Conservation (phyloP, 2,888 invertebrate species). For the Thyatira batis region DNA sequence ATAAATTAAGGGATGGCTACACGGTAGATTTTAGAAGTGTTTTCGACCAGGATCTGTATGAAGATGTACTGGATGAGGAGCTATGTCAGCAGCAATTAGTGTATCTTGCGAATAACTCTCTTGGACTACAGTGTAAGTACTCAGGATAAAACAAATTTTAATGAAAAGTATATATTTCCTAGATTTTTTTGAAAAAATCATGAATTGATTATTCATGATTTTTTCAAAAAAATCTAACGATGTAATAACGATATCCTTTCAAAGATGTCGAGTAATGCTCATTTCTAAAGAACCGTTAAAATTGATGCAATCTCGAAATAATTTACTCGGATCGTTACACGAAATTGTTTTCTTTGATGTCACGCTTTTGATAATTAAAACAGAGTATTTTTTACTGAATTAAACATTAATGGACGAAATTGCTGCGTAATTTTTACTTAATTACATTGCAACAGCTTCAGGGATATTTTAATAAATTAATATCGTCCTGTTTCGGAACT, state of each 20-base stretch:
- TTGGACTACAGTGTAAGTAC: constrained; percentile 22
- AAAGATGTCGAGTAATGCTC: background rate
- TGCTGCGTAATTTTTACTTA: background rate
- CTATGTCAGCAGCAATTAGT: constrained; percentile 16
- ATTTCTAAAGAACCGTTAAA: background rate
- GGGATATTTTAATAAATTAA: background rate
- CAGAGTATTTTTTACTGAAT: background rate
- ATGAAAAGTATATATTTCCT: too few relatives aligned
- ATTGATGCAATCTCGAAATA: background rate
- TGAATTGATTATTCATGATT: too few relatives aligned
- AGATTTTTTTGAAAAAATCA: too few relatives aligned
- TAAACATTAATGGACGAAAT: background rate
- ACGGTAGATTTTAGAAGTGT: constrained; percentile 9
- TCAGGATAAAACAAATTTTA: too few relatives aligned
- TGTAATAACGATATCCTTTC: too few relatives aligned
- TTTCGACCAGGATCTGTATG: constrained; percentile 17
- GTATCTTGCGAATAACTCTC: constrained; percentile 12
- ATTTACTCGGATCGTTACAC: background rate
- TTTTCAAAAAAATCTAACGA: too few relatives aligned
- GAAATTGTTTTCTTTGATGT: background rate
- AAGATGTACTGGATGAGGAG: constrained; percentile 13
- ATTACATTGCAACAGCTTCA: background rate
- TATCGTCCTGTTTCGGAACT: too few relatives aligned
- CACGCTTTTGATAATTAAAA: background rate
- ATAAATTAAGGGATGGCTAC: too few relatives aligned